Evolutionary conservation across 2,888 invertebrate genomes (phyloP), one percentile per base, ranked within the genome.

Genomic region (Dysmachus trigonus): DNA sequence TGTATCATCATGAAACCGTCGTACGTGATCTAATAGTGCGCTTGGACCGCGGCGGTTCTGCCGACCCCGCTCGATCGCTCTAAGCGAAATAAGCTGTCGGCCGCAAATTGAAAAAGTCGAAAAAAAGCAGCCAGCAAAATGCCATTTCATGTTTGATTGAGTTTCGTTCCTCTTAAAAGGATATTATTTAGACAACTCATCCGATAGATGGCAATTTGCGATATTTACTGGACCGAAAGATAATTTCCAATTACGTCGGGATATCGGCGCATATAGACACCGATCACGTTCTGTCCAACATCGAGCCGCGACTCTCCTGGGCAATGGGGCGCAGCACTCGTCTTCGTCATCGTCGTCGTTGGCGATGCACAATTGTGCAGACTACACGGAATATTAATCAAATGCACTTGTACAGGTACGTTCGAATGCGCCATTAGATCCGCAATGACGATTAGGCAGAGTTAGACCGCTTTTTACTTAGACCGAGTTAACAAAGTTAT

Each of bases 91-190:
- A 85, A 51, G 27, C 38, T 76, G 53, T 31, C 38, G 62, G 74
- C 62, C 53, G 53, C 38, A 85, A 85, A 76, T 76, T 62, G 53
- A 76, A 76, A 76, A 85, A 85, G 22, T 51, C 22, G 47, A 85
- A 76, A 85, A 76, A 76, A 53, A 22, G 13, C 51, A 51, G 33
- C 27, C 53, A 77, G 53, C 53, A 77, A 81, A 77, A 85, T 85
- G 76, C 76, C 85, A 76, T 85, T 85, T 85, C 76, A 85, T 85
- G 76, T 85, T 85, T 85, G 85, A 85, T 85, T 85, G 85, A 77
- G 76, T 76, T 85, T 77, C 62, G 85, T 76, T 85, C 76, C 76
- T 85, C 62, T 85, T 85, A 85, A 85, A 85, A 85, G 85, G 85
- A 76, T 85, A 85, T 85, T 85, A 85, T 85, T 85, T 85, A 85